Conservation (phyloP, 2,797 vertebrate genomes). For the Echiichthys vipera region DNA sequence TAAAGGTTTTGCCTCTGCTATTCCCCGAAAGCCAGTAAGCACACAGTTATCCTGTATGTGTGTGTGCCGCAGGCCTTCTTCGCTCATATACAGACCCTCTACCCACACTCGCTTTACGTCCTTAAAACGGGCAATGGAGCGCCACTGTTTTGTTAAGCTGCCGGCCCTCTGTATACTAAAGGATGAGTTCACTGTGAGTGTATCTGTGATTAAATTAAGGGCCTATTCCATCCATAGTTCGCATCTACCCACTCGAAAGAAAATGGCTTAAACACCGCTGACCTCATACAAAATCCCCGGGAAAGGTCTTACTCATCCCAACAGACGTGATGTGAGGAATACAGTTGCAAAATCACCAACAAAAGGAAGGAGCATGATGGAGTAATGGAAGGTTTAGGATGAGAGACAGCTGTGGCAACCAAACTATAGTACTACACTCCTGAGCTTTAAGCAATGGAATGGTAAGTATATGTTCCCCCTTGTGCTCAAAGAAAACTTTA, state of each 20-base stretch:
- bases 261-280: constrained; percentile 7
- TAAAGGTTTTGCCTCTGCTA: constrained; percentile 64
- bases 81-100: constrained; percentile 61
- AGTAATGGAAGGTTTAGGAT: constrained; percentile 73
- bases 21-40: constrained; percentile 62
- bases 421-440: constrained; percentile 65
- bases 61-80: constrained; percentile 48
- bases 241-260: constrained; percentile 54
- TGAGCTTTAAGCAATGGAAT: constrained; percentile 66
- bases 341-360: constrained; percentile 62
- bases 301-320: constrained; percentile 40
- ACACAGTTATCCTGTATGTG: constrained; percentile 46
- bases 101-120: constrained; percentile 64
- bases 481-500: constrained; percentile 59
- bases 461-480: constrained; percentile 78
- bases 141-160: constrained; percentile 58
- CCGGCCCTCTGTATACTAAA: constrained; percentile 54
- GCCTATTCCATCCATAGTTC: constrained; percentile 35
- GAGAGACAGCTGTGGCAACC: constrained; percentile 74
- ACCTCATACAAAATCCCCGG: background rate
- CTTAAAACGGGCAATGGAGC: constrained; percentile 57
- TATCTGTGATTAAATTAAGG: constrained; percentile 56
- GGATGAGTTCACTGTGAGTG: constrained; percentile 65
- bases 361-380: constrained; percentile 67
- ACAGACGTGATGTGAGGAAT: constrained; percentile 57